These are phyloP conservation scores for Mus spicilegus DNA, from an alignment of 2,113 vertebrate species.

Conservation along the genomic window DNA sequence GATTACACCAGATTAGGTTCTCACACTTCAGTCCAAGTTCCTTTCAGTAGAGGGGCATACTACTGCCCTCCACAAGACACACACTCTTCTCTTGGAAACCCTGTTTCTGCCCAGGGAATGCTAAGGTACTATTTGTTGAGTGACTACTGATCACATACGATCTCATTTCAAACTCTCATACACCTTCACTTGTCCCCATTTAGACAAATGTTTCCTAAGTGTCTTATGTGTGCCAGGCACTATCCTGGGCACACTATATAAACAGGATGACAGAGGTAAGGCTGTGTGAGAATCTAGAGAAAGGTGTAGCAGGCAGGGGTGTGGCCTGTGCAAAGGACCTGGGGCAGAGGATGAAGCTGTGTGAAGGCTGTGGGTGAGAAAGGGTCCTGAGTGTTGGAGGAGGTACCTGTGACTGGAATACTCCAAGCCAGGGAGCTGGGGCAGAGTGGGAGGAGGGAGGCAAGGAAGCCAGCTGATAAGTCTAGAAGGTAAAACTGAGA, in stretches of 20 bases:
- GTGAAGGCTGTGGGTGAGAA: conserved; percentile 25
- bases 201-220: not conserved
- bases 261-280: not conserved
- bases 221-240: not conserved
- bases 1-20: not conserved
- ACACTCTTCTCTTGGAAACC: not conserved
- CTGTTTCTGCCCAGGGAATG: not conserved
- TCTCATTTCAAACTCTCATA: not conserved
- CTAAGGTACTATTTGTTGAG: not conserved
- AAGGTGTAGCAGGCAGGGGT: not conserved
- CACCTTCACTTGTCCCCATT: not conserved
- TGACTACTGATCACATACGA: not conserved
- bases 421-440: not conserved
- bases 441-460: too few species aligned
- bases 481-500: not conserved
- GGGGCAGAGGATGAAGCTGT: not conserved
- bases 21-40: not conserved
- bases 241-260: not conserved
- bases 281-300: not conserved
- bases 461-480: not conserved
- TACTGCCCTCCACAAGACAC: not conserved
- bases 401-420: not conserved
- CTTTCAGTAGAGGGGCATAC: not conserved
- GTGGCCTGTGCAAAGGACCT: not conserved
- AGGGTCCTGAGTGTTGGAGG: fast-evolving